Conservation (phyloP, 2,797 vertebrate genomes). For the Pangasius djambal region DNA sequence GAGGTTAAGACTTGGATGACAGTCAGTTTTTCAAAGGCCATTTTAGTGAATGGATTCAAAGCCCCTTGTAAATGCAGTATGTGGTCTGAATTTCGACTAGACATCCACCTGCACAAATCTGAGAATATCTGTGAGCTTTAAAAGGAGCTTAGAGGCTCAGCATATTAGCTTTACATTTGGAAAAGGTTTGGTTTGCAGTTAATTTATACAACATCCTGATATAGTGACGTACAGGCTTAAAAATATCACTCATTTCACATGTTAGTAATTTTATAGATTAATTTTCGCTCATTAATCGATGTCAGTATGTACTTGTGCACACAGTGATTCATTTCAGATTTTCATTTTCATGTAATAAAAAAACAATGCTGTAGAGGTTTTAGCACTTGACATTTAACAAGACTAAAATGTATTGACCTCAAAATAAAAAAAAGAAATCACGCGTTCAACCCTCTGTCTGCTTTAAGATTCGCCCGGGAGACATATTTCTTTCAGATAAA, state of each 20-base stretch:
- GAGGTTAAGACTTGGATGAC: neutral
- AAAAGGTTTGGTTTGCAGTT: neutral
- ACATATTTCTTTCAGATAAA: neutral
- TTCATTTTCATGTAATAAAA: neutral
- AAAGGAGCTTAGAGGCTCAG: neutral
- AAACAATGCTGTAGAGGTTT: neutral
- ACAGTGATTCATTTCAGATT: too few relatives aligned
- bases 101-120: neutral
- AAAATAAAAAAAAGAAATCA: neutral
- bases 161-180: neutral
- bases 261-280: too few relatives aligned
- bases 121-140: neutral
- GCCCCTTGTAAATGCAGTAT: neutral
- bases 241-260: too few relatives aligned
- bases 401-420: neutral
- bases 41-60: neutral
- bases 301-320: neutral
- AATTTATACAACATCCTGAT: neutral
- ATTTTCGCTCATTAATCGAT: neutral
- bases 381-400: neutral
- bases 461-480: neutral
- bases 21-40: neutral
- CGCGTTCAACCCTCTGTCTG: neutral
- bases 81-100: neutral
- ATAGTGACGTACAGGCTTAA: neutral